A percentile compares a stretch with the other conserved stretches of the same genome.
phyloP scores from a whole-genome alignment of 2,113 vertebrate genomes.

The Pollachius pollachius region DNA sequence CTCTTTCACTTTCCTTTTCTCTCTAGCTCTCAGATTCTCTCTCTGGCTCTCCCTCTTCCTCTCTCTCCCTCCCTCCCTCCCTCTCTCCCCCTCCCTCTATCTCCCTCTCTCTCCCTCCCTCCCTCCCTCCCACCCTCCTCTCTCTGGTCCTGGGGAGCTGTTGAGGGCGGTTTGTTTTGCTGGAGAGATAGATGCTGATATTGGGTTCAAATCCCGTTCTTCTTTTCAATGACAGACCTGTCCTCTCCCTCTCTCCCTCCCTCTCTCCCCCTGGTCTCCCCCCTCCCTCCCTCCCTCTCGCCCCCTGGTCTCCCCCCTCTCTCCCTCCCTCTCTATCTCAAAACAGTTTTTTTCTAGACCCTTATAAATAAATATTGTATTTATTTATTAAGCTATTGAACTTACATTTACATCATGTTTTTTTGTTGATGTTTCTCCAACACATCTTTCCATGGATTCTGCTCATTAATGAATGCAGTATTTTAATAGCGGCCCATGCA shows the following conservation, averaged over 20 bases:
- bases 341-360: too few species aligned
- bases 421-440: too few species aligned
- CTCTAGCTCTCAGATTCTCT: background rate
- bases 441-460: too few species aligned
- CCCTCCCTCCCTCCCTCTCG: conserved; percentile 12
- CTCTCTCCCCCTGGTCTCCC: conserved; percentile 14
- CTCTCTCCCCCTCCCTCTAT: conserved; percentile 1
- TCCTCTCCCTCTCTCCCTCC: conserved; percentile 24
- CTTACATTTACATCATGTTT: too few species aligned
- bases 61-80: background rate
- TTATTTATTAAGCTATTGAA: too few species aligned
- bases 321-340: conserved; percentile 1
- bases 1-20: background rate
- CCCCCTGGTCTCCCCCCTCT: background rate
- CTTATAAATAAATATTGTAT: too few species aligned
- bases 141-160: conserved; percentile 40
- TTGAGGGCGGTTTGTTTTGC: conserved; percentile 31
- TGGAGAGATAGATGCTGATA: conserved; percentile 57
- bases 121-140: conserved; percentile 6
- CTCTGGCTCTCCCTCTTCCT: background rate
- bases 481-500: too few species aligned
- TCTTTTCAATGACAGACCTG: conserved; percentile 57
- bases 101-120: conserved; percentile 17
- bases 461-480: too few species aligned
- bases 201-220: conserved; percentile 49